Evolutionary conservation across 2,888 invertebrate species (phyloP).

Genomic region (Pyrochroa serraticornis): DNA sequence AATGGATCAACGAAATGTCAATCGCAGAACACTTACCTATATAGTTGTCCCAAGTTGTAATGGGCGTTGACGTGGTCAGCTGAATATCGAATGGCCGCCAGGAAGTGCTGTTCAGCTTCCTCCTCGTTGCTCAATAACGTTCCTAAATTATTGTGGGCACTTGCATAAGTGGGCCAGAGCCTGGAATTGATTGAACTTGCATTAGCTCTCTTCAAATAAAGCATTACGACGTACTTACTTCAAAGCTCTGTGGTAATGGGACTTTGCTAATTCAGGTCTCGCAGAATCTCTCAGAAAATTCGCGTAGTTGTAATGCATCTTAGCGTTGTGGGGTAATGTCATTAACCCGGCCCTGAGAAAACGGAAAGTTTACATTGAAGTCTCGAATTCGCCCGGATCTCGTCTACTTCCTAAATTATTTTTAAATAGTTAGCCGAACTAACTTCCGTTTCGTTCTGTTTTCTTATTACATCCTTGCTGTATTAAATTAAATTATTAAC

Average conservation of each 20-base stretch:
- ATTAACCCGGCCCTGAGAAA: conserved; percentile 74
- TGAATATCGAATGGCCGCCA: conserved; percentile 74
- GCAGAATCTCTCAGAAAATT: conserved; percentile 82
- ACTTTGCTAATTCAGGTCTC: conserved; percentile 72
- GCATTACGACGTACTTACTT: conserved; percentile 63
- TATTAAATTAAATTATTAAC: not conserved
- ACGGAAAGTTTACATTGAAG: conserved; percentile 9
- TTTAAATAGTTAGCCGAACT: not conserved
- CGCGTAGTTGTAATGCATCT: conserved; percentile 89
- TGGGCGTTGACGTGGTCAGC: conserved; percentile 82
- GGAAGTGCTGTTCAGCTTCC: conserved; percentile 78
- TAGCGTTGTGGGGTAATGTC: conserved; percentile 84
- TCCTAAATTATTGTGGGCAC: conserved; percentile 87
- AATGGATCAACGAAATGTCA: not conserved
- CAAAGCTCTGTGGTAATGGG: conserved; percentile 80
- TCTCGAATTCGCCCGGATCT: not conserved
- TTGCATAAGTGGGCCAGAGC: conserved; percentile 83
- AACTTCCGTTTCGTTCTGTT: not conserved
- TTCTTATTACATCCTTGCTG: not conserved
- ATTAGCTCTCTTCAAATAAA: conserved; percentile 11
- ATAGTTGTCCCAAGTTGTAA: conserved; percentile 82
- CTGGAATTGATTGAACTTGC: conserved; percentile 59
- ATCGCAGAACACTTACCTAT: conserved; percentile 67
- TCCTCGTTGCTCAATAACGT: conserved; percentile 72
- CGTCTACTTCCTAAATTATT: conserved; percentile 3